Base-by-base conservation (phyloP, 2,797 vertebrate genomes). In the Petrocephalus schoutedeni region DNA sequence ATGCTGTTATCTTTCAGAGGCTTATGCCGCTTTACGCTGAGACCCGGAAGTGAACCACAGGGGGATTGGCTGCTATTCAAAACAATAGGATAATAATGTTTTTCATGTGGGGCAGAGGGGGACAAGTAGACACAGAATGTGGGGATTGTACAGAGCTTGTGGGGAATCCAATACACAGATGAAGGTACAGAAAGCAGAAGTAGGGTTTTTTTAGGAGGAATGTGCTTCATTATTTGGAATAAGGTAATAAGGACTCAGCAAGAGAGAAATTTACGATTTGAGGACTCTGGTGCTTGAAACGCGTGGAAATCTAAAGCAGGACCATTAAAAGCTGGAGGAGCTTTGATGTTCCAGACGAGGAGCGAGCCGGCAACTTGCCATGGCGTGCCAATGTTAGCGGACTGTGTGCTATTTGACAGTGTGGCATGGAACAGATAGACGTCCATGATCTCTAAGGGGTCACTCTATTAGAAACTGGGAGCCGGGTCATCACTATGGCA, bases 401-500 rank as follows among this genome's bases (percentile, higher is more conserved):
- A 4, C 23, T 85, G 49, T 3, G 21, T 23, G 51, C 53, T 57
- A 23, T 85, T 23, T 41, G 6, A 36, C 5, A 57, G 83, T 85
- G 10, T 8, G 51, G 23, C 10, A 32, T 10, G 3, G 64, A 28
- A 71, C 28, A 71, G 32, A 16, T 71, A 10, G n/a, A n/a, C n/a
- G n/a, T n/a, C n/a, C n/a, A n/a, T n/a, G n/a, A n/a, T n/a, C n/a
- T n/a, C n/a, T n/a, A n/a, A n/a, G n/a, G n/a, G n/a, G n/a, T n/a
- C n/a, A n/a, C n/a, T n/a, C n/a, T 86, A 19, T 58, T 77, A 61
- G 41, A 21, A 86, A 56, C 19, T 23, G 71, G 74, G 23, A 89
- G 85, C n/a, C 1, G 4, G 86, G 85, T 87, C 85, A 87, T 89
- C 23, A 23, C 74, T 74, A 89, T 87, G 86, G 88, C 8, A 56